Conservation (phyloP, 92 coral and sea anemone species). For the Ricordea florida region DNA sequence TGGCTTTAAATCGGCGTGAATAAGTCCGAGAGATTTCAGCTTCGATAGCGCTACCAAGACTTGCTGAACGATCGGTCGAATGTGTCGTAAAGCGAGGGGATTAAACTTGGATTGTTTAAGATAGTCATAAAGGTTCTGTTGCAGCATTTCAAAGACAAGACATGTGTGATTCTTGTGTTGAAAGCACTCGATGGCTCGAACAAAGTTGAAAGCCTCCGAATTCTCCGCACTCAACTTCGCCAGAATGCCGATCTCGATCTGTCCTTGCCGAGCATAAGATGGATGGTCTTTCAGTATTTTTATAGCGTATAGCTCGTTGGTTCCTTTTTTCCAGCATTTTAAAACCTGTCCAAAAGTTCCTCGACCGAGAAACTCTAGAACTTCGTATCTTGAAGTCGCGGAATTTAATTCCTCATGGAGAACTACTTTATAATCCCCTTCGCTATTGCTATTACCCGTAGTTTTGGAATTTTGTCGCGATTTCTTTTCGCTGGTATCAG, state of each 20-base stretch:
- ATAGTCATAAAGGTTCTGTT: conserved; percentile 94
- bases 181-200: conserved; percentile 96
- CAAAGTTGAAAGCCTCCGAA: conserved; percentile 97
- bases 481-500: conserved; percentile 70
- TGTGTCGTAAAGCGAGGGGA: conserved; percentile 88
- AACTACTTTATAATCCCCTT: conserved; percentile 96
- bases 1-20: conserved; percentile 97
- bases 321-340: conserved; percentile 99
- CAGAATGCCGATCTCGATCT: conserved; percentile 93
- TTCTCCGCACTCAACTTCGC: conserved; percentile 96
- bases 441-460: conserved; percentile 82
- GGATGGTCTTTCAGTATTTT: conserved; percentile 98
- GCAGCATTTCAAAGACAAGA: conserved; percentile 96
- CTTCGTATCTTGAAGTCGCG: conserved; percentile 93
- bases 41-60: conserved; percentile 94
- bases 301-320: conserved; percentile 92
- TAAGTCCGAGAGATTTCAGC: conserved; percentile 85
- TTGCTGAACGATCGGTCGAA: conserved; percentile 96
- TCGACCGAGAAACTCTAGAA: conserved; percentile 95
- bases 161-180: conserved; percentile 98
- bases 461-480: conserved; percentile 68
- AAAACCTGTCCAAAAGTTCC: conserved; percentile 99
- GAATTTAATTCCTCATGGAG: conserved; percentile 89
- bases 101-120: conserved; percentile 95
- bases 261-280: conserved; percentile 97